These are phyloP conservation scores for Cebus imitator DNA, from an alignment of 2,113 vertebrate genomes.

Conservation along the genomic window DNA sequence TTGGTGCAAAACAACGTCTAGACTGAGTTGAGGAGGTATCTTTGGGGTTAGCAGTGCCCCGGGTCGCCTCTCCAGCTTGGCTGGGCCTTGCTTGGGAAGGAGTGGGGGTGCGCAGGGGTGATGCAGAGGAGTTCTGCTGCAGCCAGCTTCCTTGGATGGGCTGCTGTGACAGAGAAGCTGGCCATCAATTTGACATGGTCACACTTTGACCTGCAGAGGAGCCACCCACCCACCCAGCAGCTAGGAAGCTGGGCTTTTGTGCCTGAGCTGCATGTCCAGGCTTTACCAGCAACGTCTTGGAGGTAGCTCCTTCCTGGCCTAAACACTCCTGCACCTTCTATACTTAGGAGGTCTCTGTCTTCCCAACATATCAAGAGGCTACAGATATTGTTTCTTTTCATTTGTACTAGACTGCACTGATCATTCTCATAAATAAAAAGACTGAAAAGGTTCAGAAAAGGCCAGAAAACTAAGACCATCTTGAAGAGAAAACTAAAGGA, in stretches of 20 bases:
- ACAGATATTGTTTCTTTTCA: neutral
- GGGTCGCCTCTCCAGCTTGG: neutral
- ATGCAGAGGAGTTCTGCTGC: neutral
- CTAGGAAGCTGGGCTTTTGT: neutral
- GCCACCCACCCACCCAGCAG: fast-evolving
- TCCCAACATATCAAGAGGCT: neutral
- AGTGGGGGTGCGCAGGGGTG: no score
- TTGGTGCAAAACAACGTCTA: neutral
- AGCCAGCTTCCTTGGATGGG: fast-evolving
- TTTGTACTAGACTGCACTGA: neutral
- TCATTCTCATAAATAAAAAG: neutral
- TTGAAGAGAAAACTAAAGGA: neutral
- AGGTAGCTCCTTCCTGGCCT: neutral
- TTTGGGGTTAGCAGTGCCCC: no score
- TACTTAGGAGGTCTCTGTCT: neutral
- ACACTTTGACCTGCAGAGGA: neutral
- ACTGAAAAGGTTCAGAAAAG: neutral
- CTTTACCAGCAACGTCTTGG: neutral
- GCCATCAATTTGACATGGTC: fast-evolving
- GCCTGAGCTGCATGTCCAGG: neutral
- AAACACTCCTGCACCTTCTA: neutral
- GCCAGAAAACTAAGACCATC: neutral
- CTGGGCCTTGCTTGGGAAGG: neutral
- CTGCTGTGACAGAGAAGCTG: neutral
- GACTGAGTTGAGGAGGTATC: neutral